phyloP scores from a whole-genome alignment of 2,888 invertebrate genomes.

The Ptilodon capucinus region DNA sequence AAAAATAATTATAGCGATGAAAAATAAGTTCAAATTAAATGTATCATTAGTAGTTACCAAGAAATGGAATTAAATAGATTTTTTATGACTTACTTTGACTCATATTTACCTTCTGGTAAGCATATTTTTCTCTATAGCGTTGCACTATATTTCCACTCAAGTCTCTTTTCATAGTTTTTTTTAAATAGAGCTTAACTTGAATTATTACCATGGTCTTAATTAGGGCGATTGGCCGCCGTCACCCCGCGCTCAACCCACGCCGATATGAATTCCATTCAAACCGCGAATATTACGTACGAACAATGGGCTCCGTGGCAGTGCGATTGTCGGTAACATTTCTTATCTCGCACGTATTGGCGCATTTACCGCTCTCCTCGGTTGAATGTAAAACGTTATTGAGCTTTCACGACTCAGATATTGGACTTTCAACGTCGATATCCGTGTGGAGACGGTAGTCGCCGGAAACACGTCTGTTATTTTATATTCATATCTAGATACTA shows the following conservation, averaged over 20 bases:
- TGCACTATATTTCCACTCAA: too few relatives aligned
- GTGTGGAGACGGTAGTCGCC: conserved; percentile 36
- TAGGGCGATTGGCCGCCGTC: neutral
- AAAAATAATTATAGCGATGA: too few relatives aligned
- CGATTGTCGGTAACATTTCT: conserved; percentile 63
- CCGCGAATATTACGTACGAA: conserved; percentile 49
- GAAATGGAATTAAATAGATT: too few relatives aligned
- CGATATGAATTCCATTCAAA: conserved; percentile 56
- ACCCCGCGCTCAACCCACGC: conserved; percentile 2
- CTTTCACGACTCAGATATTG: conserved; percentile 58
- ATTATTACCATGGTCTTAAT: too few relatives aligned
- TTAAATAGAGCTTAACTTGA: too few relatives aligned
- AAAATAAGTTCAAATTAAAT: too few relatives aligned
- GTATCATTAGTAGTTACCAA: too few relatives aligned
- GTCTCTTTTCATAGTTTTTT: too few relatives aligned
- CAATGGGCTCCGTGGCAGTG: conserved; percentile 49
- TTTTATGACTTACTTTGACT: too few relatives aligned
- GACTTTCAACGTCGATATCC: conserved; percentile 55
- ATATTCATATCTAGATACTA: conserved; percentile 50
- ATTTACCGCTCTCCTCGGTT: conserved; percentile 54
- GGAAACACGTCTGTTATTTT: conserved; percentile 45
- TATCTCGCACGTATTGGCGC: conserved; percentile 62
- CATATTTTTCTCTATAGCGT: too few relatives aligned
- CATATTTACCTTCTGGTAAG: too few relatives aligned
- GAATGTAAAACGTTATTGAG: conserved; percentile 68